A percentile compares a stretch with the other conserved stretches of the same genome.
Conservation (phyloP, 2,888 invertebrate genomes). For the Xanthorhoe spadicearia region DNA sequence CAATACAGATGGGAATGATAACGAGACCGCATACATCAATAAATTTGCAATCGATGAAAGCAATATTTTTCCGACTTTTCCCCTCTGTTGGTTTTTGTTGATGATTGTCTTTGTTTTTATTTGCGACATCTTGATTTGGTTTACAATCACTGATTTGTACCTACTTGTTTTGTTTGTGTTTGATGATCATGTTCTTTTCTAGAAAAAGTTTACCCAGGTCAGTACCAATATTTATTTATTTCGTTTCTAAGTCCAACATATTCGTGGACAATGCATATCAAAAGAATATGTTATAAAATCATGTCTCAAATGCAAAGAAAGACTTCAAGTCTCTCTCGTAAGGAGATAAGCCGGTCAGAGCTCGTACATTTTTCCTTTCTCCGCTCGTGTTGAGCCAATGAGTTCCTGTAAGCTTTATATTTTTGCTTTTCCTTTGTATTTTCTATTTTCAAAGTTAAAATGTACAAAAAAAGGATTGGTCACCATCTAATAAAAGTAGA, state of each 20-base stretch:
- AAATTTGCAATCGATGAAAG: conserved; percentile 42
- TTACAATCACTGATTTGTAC: conserved; percentile 7
- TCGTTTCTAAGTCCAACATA: not conserved
- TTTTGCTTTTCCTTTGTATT: conserved; percentile 16
- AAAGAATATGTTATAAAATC: conserved; percentile 19
- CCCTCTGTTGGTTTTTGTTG: conserved; percentile 36
- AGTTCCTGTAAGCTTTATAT: conserved; percentile 35
- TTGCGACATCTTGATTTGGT: conserved; percentile 8
- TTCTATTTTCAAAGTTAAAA: not conserved
- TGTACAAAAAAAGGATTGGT: not conserved
- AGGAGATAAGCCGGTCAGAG: conserved; percentile 58
- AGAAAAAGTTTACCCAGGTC: not conserved
- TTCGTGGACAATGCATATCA: not conserved
- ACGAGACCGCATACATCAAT: conserved; percentile 46
- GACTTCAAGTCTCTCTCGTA: conserved; percentile 51
- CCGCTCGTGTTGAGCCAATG: conserved; percentile 44
- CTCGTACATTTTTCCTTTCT: conserved; percentile 52
- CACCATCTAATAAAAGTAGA: not conserved
- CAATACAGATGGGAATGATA: conserved; percentile 40
- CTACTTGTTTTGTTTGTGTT: not conserved
- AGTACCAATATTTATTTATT: not conserved
- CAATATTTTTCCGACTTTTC: conserved; percentile 38
- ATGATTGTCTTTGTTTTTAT: conserved; percentile 31
- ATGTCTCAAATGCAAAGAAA: conserved; percentile 50
- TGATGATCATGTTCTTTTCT: not conserved